Evolutionary conservation across 2,888 invertebrate genomes (phyloP), one percentile per base, ranked within the genome.

Genomic region (Lasioglossum zephyrum): DNA sequence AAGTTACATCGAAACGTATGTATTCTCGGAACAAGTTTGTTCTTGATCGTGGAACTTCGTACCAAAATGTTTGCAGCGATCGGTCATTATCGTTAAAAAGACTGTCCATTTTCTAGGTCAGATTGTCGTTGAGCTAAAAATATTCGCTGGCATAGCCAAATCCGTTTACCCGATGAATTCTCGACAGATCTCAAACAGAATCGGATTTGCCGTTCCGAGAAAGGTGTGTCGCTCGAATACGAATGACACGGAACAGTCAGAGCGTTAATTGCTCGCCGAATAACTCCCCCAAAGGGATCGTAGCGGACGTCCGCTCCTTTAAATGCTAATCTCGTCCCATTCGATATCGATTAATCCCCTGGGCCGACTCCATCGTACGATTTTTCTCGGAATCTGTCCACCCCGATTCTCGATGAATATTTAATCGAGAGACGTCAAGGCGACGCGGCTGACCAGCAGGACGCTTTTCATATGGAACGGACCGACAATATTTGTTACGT

Each of bases 241-340:
- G 31, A 31, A 31, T 63, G 60, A 63, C 60, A 63, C 60, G 60
- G 60, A 13, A 6, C 60, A 63, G 60, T 63, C 60, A 31, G 31
- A 31, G 39, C 69, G 69, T 69, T 69, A 69, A 69, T 39, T 69
- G 36, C 69, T 39, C 36, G 39, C 49, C 49, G 63, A 73, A 78
- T 77, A 78, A 78, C 63, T 73, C 22, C 49, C 26, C 80, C 31
- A 41, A 22, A 73, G 53, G 5, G 69, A n/a, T 73, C 77, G 41
- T 88, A 87, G 85, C 91, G 90, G 88, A 84, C 85, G 84, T 84
- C 86, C 83, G 85, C 85, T 87, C 88, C 88, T 92, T 90, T 92
- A 90, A 91, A 91, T 92, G 90, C 88, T 90, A 91, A 90, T 92
- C 73, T 81, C 73, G 73, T 78, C 73, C 79, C 79, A 88, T 88